Base-by-base conservation (phyloP, 2,797 vertebrate genomes). In the Gallirallus australis region DNA sequence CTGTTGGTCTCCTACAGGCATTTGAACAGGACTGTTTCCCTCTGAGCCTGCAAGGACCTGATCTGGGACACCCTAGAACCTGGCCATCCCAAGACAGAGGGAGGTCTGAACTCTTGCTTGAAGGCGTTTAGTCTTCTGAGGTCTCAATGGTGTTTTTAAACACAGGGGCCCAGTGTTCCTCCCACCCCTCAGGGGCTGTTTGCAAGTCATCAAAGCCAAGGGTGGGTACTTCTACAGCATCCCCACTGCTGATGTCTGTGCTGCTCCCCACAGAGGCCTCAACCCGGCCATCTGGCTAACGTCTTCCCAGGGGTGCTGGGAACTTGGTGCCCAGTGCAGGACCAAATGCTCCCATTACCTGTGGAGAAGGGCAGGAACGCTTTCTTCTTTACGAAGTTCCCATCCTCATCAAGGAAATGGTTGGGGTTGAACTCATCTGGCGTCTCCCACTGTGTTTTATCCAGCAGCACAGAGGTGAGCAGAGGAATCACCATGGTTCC, bases 281-380 rank as follows among this genome's bases (percentile, higher is more conserved):
- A 40, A 69, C 35, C 21, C 61, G 40, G 65, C 12, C 37, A 27
- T 54, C 11, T 30, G 68, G 39, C 54, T 31, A 9, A 5, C 5
- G 16, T 8, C 69, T 65, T 45, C 48, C 11, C 40, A n/a, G 37
- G 35, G 42, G 25, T 47, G 30, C 37, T 8, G 48, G 42, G 54
- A 54, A n/a, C 14, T 10, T 5, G 1, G 21, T 10, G 31, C 24
- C 40, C 25, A 2, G 0, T 25, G 64, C 25, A 40, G n/a, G 52
- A 39, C 16, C 63, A 66, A 31, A 60, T 0, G 1, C 39, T 40
- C 66, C 15, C 1, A 0, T 76, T 96, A 98, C 98, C 98, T 85
- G 95, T 85, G 4, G 97, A 98, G 89, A 97, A 98, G 3, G 98
- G 97, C 82, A 98, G 72, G 65, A 98, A 98, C 0, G 97, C 97